phyloP scores from a whole-genome alignment of 2,113 vertebrate genomes.

The Calyptomena viridis region DNA sequence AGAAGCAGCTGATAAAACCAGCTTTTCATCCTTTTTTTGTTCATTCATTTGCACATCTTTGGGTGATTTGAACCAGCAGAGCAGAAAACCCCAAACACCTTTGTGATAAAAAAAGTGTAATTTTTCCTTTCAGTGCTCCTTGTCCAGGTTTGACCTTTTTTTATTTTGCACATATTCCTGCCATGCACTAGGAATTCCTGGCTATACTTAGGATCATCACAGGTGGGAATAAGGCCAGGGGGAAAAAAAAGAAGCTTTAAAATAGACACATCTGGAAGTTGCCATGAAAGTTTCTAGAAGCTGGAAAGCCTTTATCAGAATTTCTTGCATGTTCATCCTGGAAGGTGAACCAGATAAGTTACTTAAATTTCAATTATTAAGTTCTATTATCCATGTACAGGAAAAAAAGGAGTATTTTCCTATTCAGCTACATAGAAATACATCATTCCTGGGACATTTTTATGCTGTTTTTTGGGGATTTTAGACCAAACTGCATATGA shows the following conservation, averaged over 20 bases:
- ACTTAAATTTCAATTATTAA: too few species aligned
- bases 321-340: accelerated
- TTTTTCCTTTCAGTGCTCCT: background rate
- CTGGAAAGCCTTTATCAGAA: background rate
- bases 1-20: background rate
- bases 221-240: background rate
- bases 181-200: background rate
- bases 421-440: too few species aligned
- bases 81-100: background rate
- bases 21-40: too few species aligned
- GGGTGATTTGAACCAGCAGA: background rate
- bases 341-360: too few species aligned
- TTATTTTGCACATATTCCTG: background rate
- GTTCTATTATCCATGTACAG: too few species aligned
- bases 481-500: accelerated
- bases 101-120: background rate
- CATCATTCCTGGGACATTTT: too few species aligned
- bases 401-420: too few species aligned
- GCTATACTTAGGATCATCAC: background rate
- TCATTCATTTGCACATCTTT: background rate
- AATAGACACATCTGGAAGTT: background rate
- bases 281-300: background rate
- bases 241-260: background rate
- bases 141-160: background rate
- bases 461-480: background rate